These are phyloP conservation scores for Ptyas mucosa DNA, from an alignment of 2,113 vertebrate genomes.

Conservation along the genomic window DNA sequence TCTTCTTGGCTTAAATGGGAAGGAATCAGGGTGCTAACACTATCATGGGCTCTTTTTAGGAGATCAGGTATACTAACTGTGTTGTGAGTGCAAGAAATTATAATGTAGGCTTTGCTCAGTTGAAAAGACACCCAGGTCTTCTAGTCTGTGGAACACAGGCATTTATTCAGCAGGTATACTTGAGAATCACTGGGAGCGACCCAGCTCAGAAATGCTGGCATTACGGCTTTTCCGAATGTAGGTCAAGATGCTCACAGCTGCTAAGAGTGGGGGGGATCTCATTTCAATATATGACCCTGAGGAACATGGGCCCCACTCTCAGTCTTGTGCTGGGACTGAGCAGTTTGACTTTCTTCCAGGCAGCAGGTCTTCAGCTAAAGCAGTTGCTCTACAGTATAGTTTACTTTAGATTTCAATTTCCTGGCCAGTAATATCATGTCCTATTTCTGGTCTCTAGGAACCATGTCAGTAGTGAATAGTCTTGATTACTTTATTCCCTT, in stretches of 20 bases:
- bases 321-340: neutral
- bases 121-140: neutral
- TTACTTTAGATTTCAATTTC: constrained; percentile 7
- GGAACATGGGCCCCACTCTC: neutral
- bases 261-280: neutral
- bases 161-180: neutral
- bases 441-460: neutral
- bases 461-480: neutral
- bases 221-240: neutral
- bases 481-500: neutral
- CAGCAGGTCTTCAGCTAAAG: neutral
- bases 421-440: neutral
- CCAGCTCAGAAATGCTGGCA: neutral
- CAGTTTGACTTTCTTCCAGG: neutral
- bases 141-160: neutral
- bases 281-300: neutral
- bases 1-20: neutral
- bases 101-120: neutral
- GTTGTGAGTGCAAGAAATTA: neutral
- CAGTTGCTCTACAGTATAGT: neutral
- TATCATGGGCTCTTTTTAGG: neutral
- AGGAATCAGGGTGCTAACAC: neutral
- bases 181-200: neutral
- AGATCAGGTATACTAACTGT: neutral
- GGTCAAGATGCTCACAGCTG: neutral